Conservation (phyloP, 2,888 invertebrate species). For the Agrochola circellaris region DNA sequence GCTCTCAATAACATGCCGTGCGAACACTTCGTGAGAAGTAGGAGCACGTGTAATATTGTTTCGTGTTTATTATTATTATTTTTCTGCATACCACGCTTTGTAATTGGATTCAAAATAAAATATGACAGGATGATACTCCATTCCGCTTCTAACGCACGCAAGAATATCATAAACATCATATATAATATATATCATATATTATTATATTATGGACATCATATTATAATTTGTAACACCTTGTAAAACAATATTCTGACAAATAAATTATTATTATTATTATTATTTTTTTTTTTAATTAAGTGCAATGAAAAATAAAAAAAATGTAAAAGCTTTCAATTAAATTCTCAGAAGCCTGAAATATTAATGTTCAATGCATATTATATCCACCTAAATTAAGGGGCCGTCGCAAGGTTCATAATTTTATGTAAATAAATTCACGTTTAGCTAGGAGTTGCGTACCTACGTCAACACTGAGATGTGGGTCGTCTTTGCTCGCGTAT, state of each 20-base stretch:
- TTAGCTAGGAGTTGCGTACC: constrained; percentile 69
- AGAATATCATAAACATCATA: neutral
- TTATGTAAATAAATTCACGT: constrained; percentile 74
- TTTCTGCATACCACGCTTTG: too few species aligned
- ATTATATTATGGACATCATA: too few species aligned
- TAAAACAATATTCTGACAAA: too few species aligned
- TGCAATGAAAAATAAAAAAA: neutral
- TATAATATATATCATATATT: too few species aligned
- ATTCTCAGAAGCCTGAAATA: constrained; percentile 20
- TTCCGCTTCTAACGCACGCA: neutral
- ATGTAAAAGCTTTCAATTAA: constrained; percentile 22
- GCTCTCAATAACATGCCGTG: neutral
- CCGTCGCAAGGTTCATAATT: constrained; percentile 60
- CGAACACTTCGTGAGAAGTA: neutral
- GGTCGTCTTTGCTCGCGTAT: constrained; percentile 76
- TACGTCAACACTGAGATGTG: constrained; percentile 78
- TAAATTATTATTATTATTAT: too few species aligned
- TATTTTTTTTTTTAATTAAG: too few species aligned
- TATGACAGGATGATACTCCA: neutral
- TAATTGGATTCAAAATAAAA: neutral
- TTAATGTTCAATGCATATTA: constrained; percentile 49
- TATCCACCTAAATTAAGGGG: constrained; percentile 41
- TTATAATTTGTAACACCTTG: too few species aligned
- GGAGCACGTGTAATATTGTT: neutral
- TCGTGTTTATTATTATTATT: neutral